phyloP scores from a whole-genome alignment of 2,113 vertebrate species.

The Oostethus manadensis region DNA sequence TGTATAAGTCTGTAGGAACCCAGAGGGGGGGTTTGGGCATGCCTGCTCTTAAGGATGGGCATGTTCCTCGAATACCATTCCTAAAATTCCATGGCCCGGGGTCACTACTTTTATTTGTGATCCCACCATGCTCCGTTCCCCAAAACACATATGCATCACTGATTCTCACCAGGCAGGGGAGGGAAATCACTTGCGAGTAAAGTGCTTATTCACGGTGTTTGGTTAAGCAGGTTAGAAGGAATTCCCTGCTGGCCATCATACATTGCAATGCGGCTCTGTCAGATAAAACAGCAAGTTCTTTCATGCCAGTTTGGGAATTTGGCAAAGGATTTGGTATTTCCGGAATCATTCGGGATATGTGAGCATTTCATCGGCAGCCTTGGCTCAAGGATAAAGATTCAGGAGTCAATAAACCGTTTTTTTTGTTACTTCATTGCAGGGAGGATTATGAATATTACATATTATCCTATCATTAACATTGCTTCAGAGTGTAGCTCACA shows the following conservation, averaged over 20 bases:
- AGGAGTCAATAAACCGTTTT: too few species aligned
- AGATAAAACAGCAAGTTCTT: constrained; percentile 50
- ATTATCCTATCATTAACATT: too few species aligned
- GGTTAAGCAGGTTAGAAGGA: constrained; percentile 29
- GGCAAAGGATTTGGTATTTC: background rate
- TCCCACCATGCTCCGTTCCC: constrained; percentile 40
- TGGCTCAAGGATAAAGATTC: constrained; percentile 13
- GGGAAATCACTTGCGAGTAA: constrained; percentile 30
- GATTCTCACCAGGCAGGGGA: constrained; percentile 21
- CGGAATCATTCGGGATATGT: background rate
- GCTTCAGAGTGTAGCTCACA: too few species aligned
- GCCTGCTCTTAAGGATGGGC: constrained; percentile 52
- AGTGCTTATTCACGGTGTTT: constrained; percentile 35
- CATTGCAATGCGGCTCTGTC: constrained; percentile 25
- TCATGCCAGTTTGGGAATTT: constrained; percentile 32
- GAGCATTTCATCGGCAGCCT: background rate
- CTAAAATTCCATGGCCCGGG: constrained; percentile 61
- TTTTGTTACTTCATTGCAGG: too few species aligned
- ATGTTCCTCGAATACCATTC: constrained; percentile 59
- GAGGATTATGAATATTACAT: too few species aligned
- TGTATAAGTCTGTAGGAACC: constrained; percentile 48
- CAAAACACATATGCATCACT: constrained; percentile 30
- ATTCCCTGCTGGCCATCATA: constrained; percentile 45
- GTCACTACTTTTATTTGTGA: constrained; percentile 58
- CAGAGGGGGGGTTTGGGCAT: constrained; percentile 51